Conservation (phyloP, 2,797 vertebrate genomes). For the Neopelma chrysocephalum region DNA sequence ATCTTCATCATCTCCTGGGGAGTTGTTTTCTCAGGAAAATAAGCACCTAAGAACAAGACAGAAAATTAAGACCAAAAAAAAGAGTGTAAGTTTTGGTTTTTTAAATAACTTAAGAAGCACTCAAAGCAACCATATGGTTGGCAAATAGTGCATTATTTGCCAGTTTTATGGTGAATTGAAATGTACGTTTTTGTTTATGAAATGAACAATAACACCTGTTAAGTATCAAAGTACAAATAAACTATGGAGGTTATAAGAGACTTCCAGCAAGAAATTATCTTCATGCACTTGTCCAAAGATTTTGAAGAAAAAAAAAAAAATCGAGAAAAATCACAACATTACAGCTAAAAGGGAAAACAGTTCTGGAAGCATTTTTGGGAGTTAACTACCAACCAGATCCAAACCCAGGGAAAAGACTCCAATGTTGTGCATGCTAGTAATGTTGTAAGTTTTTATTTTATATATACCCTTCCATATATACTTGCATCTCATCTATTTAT, state of each 20-base stretch:
- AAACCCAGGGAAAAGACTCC: not conserved
- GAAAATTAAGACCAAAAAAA: not conserved
- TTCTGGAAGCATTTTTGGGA: not conserved
- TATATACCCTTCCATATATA: not conserved
- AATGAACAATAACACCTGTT: not conserved
- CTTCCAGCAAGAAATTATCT: not conserved
- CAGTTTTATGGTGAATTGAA: not conserved
- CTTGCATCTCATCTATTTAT: not conserved
- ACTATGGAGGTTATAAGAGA: not conserved
- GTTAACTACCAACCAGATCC: not conserved
- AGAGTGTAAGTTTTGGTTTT: too few species aligned
- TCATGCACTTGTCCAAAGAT: not conserved
- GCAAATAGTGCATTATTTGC: not conserved
- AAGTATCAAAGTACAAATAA: not conserved
- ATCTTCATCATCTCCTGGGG: constrained; percentile 97
- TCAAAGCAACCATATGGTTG: not conserved
- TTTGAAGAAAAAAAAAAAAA: not conserved
- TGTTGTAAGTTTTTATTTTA: not conserved
- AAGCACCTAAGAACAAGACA: constrained; percentile 77
- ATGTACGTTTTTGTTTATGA: not conserved
- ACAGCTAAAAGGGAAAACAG: not conserved
- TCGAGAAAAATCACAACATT: not conserved
- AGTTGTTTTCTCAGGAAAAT: constrained; percentile 88
- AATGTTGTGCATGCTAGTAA: not conserved
- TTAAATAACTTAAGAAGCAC: not conserved